These are phyloP conservation scores for Larimichthys polyactis DNA, from an alignment of 2,113 vertebrate species.

Conservation along the genomic window DNA sequence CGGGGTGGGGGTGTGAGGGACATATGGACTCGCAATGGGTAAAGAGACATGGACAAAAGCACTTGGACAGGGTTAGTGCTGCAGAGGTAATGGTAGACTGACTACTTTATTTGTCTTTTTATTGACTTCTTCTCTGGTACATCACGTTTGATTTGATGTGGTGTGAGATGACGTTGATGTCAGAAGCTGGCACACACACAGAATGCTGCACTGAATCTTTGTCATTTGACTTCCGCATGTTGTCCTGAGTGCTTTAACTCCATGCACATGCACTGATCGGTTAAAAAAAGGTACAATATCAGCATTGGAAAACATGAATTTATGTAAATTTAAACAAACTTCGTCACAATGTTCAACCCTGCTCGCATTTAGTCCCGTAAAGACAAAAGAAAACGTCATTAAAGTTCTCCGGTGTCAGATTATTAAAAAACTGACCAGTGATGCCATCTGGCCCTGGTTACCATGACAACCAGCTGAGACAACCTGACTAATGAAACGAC, in stretches of 20 bases:
- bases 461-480: constrained; percentile 37
- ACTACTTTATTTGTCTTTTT: constrained; percentile 23
- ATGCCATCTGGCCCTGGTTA: not conserved
- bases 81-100: constrained; percentile 1
- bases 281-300: not conserved
- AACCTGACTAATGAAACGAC: not conserved
- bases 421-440: too few species aligned
- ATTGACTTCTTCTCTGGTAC: constrained; percentile 21
- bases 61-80: constrained; percentile 3
- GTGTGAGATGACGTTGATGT: not conserved
- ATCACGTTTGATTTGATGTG: not conserved
- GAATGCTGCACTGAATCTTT: too few species aligned
- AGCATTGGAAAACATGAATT: constrained; percentile 3
- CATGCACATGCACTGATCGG: too few species aligned
- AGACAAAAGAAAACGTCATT: too few species aligned
- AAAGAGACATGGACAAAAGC: constrained; percentile 56
- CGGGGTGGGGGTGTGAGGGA: constrained; percentile 32
- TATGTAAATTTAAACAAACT: not conserved
- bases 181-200: not conserved
- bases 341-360: too few species aligned
- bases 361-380: too few species aligned
- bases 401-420: too few species aligned
- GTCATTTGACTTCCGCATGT: too few species aligned
- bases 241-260: too few species aligned
- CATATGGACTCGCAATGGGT: constrained; percentile 69